Conservation (phyloP, 2,113 vertebrate species). For the Acanthochromis polyacanthus region DNA sequence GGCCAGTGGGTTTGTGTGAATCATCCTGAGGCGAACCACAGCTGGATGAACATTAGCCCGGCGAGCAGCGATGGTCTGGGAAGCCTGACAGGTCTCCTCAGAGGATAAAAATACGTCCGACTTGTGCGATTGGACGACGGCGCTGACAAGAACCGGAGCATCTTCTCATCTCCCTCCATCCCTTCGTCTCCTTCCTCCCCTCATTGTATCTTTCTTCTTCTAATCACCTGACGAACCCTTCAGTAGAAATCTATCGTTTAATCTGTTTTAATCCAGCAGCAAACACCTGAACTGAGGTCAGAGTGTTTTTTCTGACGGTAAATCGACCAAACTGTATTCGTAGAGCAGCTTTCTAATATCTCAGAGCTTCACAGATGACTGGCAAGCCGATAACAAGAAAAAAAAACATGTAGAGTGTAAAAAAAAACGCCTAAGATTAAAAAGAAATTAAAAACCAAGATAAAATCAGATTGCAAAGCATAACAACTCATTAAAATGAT, state of each 20-base stretch:
- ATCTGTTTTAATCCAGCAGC: no score
- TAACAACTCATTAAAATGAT: no score
- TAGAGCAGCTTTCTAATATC: no score
- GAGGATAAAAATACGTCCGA: constrained; percentile 60
- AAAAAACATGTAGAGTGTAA: no score
- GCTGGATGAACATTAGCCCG: constrained; percentile 54
- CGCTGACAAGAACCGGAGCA: constrained; percentile 47
- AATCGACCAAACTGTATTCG: no score
- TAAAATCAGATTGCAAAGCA: no score
- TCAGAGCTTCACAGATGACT: no score
- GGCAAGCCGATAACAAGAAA: no score
- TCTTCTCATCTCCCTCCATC: constrained; percentile 16
- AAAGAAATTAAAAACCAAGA: no score
- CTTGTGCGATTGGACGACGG: constrained; percentile 52
- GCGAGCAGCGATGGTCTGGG: constrained; percentile 44
- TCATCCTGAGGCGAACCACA: constrained; percentile 48
- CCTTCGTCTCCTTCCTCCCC: neutral
- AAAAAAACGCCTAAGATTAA: no score
- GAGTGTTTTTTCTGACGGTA: no score
- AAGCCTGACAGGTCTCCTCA: constrained; percentile 66
- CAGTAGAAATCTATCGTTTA: neutral
- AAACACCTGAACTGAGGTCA: no score
- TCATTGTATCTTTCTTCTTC: neutral
- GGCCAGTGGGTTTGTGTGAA: constrained; percentile 46
- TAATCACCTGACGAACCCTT: constrained; percentile 26